A percentile compares a stretch with the other conserved stretches of the same genome.
These are phyloP conservation scores for Sebastes nivosus DNA, from an alignment of 2,797 vertebrate species.

Conservation along the genomic window DNA sequence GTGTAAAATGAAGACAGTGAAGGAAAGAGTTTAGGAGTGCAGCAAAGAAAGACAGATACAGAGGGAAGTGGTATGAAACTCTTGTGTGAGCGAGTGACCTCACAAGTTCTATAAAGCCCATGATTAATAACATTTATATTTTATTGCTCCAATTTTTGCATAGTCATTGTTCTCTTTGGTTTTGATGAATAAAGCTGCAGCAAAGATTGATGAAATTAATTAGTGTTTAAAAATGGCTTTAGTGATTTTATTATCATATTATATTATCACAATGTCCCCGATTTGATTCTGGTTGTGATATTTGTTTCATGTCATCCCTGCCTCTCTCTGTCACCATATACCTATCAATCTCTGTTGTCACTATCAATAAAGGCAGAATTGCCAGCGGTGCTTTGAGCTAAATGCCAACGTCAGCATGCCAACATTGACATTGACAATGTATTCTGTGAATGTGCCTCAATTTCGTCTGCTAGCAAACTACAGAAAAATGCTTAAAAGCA, in stretches of 20 bases:
- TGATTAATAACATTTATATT: neutral
- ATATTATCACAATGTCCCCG: neutral
- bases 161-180: neutral
- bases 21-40: neutral
- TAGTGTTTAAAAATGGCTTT: neutral
- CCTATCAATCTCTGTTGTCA: neutral
- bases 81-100: neutral
- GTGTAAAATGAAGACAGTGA: constrained; percentile 12
- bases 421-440: neutral
- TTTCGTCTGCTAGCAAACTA: neutral
- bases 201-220: neutral
- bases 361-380: neutral
- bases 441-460: neutral
- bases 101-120: neutral
- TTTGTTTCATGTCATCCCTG: neutral
- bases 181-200: neutral
- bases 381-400: neutral
- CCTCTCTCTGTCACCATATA: neutral
- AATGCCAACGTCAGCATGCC: neutral
- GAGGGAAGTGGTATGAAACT: neutral
- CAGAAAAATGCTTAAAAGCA: neutral
- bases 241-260: neutral
- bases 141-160: neutral
- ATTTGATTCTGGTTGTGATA: neutral
- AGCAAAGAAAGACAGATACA: neutral